Conservation (phyloP, 2,113 vertebrate species). For the Lepidiolamprologus cunningtoni region DNA sequence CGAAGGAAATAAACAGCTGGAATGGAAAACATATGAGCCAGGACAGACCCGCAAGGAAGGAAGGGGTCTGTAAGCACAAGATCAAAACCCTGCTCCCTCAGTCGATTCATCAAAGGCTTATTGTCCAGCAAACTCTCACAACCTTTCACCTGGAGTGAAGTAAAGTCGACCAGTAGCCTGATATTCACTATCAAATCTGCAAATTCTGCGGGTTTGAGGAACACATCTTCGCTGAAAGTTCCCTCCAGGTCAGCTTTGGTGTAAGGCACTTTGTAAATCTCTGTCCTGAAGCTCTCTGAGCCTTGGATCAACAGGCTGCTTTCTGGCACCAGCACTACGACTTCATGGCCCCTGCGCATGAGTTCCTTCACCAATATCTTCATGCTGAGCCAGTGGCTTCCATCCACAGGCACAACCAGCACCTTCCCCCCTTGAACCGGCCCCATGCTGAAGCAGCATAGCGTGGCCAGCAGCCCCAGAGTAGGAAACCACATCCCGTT, state of each 20-base stretch:
- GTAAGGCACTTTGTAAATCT: slow-evolving; percentile 57
- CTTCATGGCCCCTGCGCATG: slow-evolving; percentile 65
- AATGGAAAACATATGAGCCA: slow-evolving; percentile 72
- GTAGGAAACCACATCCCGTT: slow-evolving; percentile 14
- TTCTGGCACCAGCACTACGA: slow-evolving; percentile 73
- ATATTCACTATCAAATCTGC: slow-evolving; percentile 14
- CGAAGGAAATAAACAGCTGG: slow-evolving; percentile 78
- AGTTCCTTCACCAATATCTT: slow-evolving; percentile 73
- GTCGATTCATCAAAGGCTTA: slow-evolving; percentile 54
- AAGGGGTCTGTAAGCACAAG: slow-evolving; percentile 76
- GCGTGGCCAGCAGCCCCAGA: slow-evolving; percentile 37
- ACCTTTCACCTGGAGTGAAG: slow-evolving; percentile 33
- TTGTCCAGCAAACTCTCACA: slow-evolving; percentile 66
- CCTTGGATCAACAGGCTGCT: slow-evolving; percentile 51
- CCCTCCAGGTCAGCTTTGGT: slow-evolving; percentile 47
- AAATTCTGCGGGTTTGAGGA: not conserved
- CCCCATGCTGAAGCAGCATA: slow-evolving; percentile 39
- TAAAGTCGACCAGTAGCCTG: slow-evolving; percentile 34
- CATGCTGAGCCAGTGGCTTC: slow-evolving; percentile 88
- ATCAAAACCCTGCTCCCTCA: slow-evolving; percentile 69
- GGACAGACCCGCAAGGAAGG: slow-evolving; percentile 75
- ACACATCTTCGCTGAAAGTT: not conserved
- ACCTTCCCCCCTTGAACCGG: slow-evolving; percentile 63
- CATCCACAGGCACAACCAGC: slow-evolving; percentile 75
- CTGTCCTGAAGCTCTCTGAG: slow-evolving; percentile 27